Evolutionary conservation across 2,888 invertebrate genomes (phyloP).

Genomic region (Archips crataeganus): DNA sequence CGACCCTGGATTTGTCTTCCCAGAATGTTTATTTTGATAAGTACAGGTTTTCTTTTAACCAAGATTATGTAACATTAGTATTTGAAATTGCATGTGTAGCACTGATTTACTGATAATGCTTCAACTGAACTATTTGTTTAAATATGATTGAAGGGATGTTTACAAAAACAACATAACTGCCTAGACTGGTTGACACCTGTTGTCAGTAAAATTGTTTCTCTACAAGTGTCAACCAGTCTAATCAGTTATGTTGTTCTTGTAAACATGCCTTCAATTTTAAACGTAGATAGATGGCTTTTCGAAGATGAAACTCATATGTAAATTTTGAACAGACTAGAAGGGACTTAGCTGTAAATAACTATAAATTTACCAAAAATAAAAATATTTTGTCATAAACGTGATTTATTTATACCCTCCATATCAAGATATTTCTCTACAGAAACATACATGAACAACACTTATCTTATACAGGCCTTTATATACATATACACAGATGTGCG

Average conservation of each 20-base stretch:
- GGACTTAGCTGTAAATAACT: constrained; percentile 25
- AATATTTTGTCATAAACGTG: constrained; percentile 33
- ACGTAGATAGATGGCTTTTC: not conserved
- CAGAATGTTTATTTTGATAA: constrained; percentile 1
- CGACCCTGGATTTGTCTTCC: too few species aligned
- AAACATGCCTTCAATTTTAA: too few species aligned
- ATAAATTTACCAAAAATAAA: constrained; percentile 23
- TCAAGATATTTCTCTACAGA: constrained; percentile 34
- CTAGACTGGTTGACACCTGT: too few species aligned
- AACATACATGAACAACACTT: constrained; percentile 40
- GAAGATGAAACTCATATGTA: not conserved
- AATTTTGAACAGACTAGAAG: not conserved
- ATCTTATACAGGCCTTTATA: constrained; percentile 37
- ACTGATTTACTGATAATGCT: not conserved
- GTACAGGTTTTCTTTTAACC: not conserved
- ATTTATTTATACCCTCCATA: constrained; percentile 30
- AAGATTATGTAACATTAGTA: not conserved
- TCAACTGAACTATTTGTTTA: not conserved
- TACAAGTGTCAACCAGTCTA: too few species aligned
- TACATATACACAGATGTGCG: constrained; percentile 38
- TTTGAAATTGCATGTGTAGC: not conserved
- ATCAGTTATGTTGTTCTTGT: too few species aligned
- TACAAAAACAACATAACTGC: too few species aligned
- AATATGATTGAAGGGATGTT: too few species aligned
- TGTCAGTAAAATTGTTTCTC: too few species aligned